A percentile compares a stretch with the other conserved stretches of the same genome.
phyloP scores from a whole-genome alignment of 2,888 invertebrate species.

The Leptinotarsa juncta region DNA sequence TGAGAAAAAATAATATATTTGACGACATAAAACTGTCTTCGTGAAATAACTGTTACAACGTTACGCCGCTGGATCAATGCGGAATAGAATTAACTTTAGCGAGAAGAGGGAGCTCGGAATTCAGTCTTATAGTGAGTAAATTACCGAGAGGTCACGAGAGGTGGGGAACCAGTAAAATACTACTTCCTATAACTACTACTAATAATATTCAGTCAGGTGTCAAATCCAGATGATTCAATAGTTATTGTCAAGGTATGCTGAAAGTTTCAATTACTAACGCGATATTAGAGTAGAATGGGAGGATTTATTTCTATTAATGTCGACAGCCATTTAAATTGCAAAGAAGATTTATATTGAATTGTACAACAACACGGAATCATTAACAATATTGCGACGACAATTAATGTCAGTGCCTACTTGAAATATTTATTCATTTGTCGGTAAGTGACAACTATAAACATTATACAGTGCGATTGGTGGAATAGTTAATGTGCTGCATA shows the following conservation, averaged over 20 bases:
- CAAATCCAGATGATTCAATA: neutral
- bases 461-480: too few species aligned
- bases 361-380: too few species aligned
- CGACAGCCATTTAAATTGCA: too few species aligned
- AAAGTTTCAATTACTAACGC: neutral
- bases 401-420: too few species aligned
- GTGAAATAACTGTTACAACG: too few species aligned
- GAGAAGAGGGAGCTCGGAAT: neutral
- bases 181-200: neutral
- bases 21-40: too few species aligned
- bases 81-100: neutral
- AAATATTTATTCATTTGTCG: too few species aligned
- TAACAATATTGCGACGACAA: too few species aligned
- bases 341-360: too few species aligned
- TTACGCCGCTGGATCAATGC: neutral
- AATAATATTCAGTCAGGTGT: neutral
- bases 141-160: neutral
- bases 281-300: neutral
- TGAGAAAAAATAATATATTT: too few species aligned
- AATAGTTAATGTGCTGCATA: too few species aligned
- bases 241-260: slow-evolving; percentile 2
- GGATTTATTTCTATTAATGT: neutral
- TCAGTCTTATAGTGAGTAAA: neutral
- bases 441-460: too few species aligned
- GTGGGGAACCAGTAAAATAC: neutral